Conservation (phyloP, 2,797 vertebrate genomes). For the Ficedula albicollis region DNA sequence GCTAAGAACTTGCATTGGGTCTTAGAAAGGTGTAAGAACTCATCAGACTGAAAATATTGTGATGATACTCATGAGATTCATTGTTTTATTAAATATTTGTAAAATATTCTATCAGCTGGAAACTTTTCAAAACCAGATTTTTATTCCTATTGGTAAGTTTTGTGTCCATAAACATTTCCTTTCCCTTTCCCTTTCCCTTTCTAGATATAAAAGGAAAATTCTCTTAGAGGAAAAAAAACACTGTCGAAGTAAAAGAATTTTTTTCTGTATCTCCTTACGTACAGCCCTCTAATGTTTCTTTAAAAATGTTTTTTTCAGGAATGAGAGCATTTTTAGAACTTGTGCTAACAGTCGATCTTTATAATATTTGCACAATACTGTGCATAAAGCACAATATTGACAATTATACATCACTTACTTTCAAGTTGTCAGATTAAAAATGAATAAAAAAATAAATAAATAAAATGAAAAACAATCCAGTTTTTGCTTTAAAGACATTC, state of each 20-base stretch:
- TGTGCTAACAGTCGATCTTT: background rate
- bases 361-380: background rate
- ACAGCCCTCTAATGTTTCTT: background rate
- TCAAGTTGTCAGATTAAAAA: background rate
- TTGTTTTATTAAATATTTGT: background rate
- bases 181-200: background rate
- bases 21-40: background rate
- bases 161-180: background rate
- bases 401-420: background rate
- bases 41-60: background rate
- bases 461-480: background rate
- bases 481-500: no score
- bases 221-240: accelerated
- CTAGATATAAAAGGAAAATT: background rate
- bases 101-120: background rate
- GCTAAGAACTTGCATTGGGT: background rate
- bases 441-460: background rate
- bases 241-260: background rate
- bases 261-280: background rate
- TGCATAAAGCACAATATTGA: background rate
- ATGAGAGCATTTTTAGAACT: background rate
- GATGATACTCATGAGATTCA: background rate
- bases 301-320: background rate
- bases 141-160: background rate
- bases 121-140: background rate